Percentiles rank a stretch among this genome's conserved stretches.
These are phyloP conservation scores for Oncorhynchus nerka DNA, from an alignment of 2,113 vertebrate species.

Conservation along the genomic window DNA sequence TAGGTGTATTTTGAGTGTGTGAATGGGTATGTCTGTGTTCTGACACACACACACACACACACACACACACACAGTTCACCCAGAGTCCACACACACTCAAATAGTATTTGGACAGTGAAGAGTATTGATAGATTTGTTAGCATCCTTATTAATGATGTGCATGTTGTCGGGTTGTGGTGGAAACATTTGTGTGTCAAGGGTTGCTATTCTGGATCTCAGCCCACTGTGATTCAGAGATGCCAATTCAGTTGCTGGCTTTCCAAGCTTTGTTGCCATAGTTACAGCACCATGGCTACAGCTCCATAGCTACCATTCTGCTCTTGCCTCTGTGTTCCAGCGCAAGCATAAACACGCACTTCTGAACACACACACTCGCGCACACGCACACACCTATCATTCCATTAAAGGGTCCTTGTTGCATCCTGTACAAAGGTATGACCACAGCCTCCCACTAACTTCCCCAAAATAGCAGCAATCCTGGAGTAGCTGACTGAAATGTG, in stretches of 20 bases:
- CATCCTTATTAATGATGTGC: constrained; percentile 47
- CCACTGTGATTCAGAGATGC: constrained; percentile 59
- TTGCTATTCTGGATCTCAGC: constrained; percentile 74
- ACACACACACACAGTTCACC: no score
- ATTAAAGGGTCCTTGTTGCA: constrained; percentile 57
- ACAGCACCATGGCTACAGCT: constrained; percentile 75
- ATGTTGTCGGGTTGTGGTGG: constrained; percentile 58
- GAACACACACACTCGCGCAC: no score
- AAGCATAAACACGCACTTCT: constrained; percentile 28
- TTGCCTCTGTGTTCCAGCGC: constrained; percentile 27
- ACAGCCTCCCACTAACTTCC: constrained; percentile 64
- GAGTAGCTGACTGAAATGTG: constrained; percentile 50
- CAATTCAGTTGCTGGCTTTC: constrained; percentile 75
- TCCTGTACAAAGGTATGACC: constrained; percentile 70
- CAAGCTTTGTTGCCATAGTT: constrained; percentile 75
- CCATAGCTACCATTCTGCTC: constrained; percentile 67
- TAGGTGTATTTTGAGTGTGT: no score
- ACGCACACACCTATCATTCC: neutral
- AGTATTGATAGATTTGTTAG: constrained; percentile 56
- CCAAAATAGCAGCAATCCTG: constrained; percentile 66
- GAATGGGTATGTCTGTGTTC: no score
- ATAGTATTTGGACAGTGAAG: constrained; percentile 7
- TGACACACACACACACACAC: no score
- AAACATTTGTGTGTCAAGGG: constrained; percentile 72
- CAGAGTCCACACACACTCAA: no score